Conservation (phyloP, 2,888 invertebrate genomes). For the Pyrrhosoma nymphula region DNA sequence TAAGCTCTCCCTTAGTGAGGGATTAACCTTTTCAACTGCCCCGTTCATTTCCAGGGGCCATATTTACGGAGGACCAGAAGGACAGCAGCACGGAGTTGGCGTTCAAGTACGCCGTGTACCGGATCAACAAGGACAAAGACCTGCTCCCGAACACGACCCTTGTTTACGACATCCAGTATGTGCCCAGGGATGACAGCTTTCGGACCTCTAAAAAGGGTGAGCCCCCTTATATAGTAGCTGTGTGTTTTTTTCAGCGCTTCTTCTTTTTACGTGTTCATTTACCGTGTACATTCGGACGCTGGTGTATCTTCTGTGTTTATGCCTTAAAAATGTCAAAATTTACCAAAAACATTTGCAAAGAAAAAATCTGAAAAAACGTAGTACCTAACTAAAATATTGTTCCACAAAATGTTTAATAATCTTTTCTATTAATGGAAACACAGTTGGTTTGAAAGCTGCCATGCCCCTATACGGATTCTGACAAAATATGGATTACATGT, state of each 20-base stretch:
- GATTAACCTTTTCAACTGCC: background rate
- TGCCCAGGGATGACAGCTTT: constrained; percentile 93
- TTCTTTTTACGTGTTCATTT: background rate
- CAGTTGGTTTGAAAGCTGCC: too few species aligned
- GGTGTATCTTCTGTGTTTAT: too few species aligned
- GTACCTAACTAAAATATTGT: too few species aligned
- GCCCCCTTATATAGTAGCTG: constrained; percentile 68
- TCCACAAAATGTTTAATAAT: too few species aligned
- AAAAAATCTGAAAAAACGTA: too few species aligned
- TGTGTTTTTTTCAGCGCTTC: background rate
- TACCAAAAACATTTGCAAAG: too few species aligned
- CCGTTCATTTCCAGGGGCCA: constrained; percentile 85
- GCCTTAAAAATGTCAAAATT: too few species aligned
- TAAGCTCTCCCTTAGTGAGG: too few species aligned
- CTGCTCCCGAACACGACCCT: constrained; percentile 92
- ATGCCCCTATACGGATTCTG: too few species aligned
- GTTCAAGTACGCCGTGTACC: constrained; percentile 96
- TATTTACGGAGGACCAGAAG: constrained; percentile 94
- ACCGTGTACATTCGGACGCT: too few species aligned
- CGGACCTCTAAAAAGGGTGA: constrained; percentile 94
- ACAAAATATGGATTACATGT: too few species aligned
- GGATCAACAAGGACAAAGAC: constrained; percentile 92
- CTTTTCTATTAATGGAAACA: too few species aligned
- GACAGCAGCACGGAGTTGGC: constrained; percentile 93
- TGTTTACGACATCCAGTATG: constrained; percentile 95